Percentiles rank a stretch among this genome's conserved stretches.
Conservation (phyloP, 2,113 vertebrate genomes). For the Pionites leucogaster region DNA sequence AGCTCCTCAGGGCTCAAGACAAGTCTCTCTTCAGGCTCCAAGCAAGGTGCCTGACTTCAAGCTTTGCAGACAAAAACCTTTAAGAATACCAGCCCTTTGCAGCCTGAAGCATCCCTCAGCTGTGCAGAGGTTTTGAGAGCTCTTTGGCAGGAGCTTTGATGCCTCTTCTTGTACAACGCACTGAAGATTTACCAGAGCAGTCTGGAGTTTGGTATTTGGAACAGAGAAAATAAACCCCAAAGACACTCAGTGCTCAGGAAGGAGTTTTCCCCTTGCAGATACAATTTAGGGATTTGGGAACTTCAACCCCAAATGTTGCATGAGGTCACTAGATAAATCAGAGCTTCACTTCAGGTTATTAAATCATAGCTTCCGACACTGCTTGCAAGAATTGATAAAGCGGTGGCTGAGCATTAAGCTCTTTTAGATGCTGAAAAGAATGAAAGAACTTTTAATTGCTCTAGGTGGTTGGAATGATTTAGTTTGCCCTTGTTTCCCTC, state of each 20-base stretch:
- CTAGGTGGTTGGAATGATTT: background rate
- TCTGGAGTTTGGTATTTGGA: background rate
- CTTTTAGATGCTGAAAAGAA: background rate
- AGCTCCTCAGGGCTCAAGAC: background rate
- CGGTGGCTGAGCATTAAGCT: background rate
- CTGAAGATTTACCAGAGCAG: background rate
- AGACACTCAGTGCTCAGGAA: background rate
- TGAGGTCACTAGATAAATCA: background rate
- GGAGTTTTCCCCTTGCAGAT: background rate
- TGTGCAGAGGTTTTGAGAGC: background rate
- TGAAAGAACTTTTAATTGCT: background rate
- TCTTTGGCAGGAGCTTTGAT: background rate
- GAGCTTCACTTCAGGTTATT: background rate
- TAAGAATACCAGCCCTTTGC: background rate
- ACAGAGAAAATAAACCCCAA: background rate
- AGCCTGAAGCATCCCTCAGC: background rate
- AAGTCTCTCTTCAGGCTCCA: background rate
- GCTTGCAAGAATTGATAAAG: background rate
- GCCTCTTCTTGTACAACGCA: background rate
- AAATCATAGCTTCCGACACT: background rate
- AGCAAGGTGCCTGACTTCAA: background rate
- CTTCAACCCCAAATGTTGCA: background rate
- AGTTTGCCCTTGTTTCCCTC: background rate
- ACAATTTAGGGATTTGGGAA: background rate
- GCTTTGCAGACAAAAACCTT: background rate